Conservation (phyloP, 1,140 invertebrate species). For the Wiebesia pumilae region DNA sequence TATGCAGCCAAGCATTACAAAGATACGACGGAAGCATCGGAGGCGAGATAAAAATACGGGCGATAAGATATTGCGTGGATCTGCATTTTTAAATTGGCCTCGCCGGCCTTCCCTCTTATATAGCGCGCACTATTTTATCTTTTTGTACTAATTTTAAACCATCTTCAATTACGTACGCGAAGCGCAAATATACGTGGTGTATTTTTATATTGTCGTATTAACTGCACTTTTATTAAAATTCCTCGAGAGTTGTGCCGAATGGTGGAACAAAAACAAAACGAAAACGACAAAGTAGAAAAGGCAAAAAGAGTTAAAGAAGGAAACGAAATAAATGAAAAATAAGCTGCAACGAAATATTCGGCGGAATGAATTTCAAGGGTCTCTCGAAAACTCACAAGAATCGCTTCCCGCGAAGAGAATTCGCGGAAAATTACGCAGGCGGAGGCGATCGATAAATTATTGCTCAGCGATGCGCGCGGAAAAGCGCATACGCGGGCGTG, state of each 20-base stretch:
- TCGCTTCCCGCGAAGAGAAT: neutral
- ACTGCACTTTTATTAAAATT: conserved; percentile 12
- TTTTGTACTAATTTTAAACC: conserved; percentile 2
- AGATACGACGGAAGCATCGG: conserved; percentile 43
- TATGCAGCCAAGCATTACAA: conserved; percentile 23
- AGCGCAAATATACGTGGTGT: neutral
- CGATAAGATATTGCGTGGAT: conserved; percentile 29
- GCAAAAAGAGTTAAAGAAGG: neutral
- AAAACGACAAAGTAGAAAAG: neutral
- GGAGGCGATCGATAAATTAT: conserved; percentile 41
- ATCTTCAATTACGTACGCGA: neutral
- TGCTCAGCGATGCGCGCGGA: conserved; percentile 41
- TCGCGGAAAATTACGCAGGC: conserved; percentile 20
- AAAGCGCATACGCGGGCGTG: conserved; percentile 24
- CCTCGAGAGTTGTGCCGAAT: neutral
- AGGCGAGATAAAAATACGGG: conserved; percentile 44
- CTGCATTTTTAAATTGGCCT: conserved; percentile 39
- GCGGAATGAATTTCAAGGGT: conserved; percentile 9
- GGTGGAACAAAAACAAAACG: neutral
- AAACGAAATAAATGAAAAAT: neutral
- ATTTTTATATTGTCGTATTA: neutral
- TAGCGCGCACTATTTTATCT: conserved; percentile 6
- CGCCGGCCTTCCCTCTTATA: neutral
- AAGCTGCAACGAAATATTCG: neutral
- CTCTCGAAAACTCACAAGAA: neutral